Percentiles rank a stretch among this genome's conserved stretches.
phyloP scores from a whole-genome alignment of 2,113 vertebrate species.

The Natator depressus region DNA sequence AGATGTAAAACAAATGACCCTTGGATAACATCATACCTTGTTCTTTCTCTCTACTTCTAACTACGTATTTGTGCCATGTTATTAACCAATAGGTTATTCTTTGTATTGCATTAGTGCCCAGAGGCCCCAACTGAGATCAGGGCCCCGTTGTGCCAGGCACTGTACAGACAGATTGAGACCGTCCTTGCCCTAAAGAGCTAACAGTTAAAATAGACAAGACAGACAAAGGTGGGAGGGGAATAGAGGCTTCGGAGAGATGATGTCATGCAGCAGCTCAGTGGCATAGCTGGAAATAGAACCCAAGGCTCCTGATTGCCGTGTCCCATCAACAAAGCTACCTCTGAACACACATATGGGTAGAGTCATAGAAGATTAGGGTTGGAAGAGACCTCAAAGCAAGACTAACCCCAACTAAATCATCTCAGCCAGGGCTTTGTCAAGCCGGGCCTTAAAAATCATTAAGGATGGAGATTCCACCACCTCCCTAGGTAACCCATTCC shows the following conservation, averaged over 20 bases:
- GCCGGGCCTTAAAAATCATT: no score
- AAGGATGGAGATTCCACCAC: no score
- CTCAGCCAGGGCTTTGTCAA: no score
- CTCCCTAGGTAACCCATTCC: no score
- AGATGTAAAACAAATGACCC: not conserved
- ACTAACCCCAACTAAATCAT: no score
- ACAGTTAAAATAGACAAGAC: not conserved
- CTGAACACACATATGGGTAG: not conserved
- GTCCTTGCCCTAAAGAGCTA: not conserved
- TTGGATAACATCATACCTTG: not conserved
- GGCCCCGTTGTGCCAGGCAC: not conserved
- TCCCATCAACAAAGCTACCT: not conserved
- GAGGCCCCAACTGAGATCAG: not conserved
- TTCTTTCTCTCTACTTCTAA: not conserved
- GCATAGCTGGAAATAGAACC: not conserved
- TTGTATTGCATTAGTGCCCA: not conserved
- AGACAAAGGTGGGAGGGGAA: not conserved
- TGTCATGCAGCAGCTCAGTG: slow-evolving; percentile 1
- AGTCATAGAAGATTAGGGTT: no score
- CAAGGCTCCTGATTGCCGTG: not conserved
- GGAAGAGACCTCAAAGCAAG: no score
- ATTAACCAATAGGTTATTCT: not conserved
- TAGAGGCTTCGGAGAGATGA: not conserved
- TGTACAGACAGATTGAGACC: not conserved
- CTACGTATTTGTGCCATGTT: not conserved